Base-by-base conservation (phyloP, 2,888 invertebrate genomes). In the Caenorhabditis uteleia region DNA sequence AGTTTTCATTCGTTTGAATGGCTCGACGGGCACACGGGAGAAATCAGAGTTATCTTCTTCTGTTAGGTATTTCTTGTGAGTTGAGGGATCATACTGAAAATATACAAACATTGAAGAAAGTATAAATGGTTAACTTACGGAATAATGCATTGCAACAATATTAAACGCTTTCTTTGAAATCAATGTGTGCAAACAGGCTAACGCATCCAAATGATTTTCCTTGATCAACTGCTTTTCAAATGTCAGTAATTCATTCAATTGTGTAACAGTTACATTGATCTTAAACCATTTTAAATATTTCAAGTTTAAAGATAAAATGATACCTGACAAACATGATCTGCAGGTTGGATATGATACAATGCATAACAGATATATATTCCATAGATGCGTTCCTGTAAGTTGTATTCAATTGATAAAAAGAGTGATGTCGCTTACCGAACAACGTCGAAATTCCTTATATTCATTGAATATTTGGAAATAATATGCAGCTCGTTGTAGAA, bases 341-440 rank as follows among this genome's bases (percentile, higher is more conserved):
- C 23, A 12, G 70, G 69, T 42, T 75, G 75, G 8, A 69, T 38
- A 49, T 57, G 62, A 44, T 61, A 75, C 18, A 73, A 40, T 0
- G 70, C 48, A 50, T 73, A 75, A 34, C 51, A 48, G 8, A 36
- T 36, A 43, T 70, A 75, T 3, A 75, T 48, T n/a, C 75, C 75
- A 46, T 70, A 75, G 12, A 73, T 38, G 14, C 72, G 47, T 31
- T 72, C 67, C 60, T 67, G 39, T 34, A 60, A 29, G 8, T 47
- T 8, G 10, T 12, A 36, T 36, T 36, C 34, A 18, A 20, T 27
- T 29, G 2, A 18, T 38, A n/a, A 20, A 2, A 3, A 12, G 20
- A 49, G 12, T 31, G 26, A 53, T 12, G 16, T 5, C 16, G 6
- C 38, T 18, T 14, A 57, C 57, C 33, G 4, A 50, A 39, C 14